Evolutionary conservation across 2,888 invertebrate genomes (phyloP), one percentile per base, ranked within the genome.

Genomic region (Tuta absoluta): DNA sequence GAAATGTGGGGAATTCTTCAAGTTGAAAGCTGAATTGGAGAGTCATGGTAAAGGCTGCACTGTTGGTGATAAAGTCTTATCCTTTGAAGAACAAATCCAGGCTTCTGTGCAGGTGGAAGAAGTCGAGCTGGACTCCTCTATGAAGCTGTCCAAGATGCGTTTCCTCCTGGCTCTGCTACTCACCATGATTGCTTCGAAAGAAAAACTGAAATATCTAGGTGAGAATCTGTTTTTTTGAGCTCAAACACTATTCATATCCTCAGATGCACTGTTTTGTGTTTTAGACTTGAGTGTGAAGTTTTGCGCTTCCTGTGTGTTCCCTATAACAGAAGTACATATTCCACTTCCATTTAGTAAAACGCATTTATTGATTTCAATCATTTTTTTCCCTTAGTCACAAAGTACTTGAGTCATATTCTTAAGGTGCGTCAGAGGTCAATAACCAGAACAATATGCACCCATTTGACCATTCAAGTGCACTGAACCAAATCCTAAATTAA

Each of bases 171-270:
- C 97, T 1, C 94, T 97, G 53, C 92, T 97, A 51, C 86, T 97
- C 63, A 96, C 96, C 75, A 95, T 95, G 84, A 97, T 97, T 69
- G 96, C 96, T 19, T 94, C 95, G n/a, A 94, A 95, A 70, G 95
- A 95, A 72, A 94, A 95, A 75, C 92, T 97, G 57, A 94, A 95
- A 68, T 95, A 95, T 75, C 87, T 97, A 78, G 97, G 97, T 74
- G 95, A 94, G 86, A 95, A 64, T 12, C 69, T n/a, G 14, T 53
- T 37, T 63, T 51, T 45, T 60, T 65, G 37, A 63, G 19, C 59
- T 65, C 62, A 64, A 69, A 78, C 77, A 81, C 81, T 72, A 74
- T 73, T 77, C 78, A 79, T 76, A 73, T 66, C 68, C 71, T 71
- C 70, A 74, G 71, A 69, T 81, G 85, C 87, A 87, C 86, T 78